A percentile compares a stretch with the other conserved stretches of the same genome.
Conservation (phyloP, 2,113 vertebrate species). For the Phaethon lepturus region DNA sequence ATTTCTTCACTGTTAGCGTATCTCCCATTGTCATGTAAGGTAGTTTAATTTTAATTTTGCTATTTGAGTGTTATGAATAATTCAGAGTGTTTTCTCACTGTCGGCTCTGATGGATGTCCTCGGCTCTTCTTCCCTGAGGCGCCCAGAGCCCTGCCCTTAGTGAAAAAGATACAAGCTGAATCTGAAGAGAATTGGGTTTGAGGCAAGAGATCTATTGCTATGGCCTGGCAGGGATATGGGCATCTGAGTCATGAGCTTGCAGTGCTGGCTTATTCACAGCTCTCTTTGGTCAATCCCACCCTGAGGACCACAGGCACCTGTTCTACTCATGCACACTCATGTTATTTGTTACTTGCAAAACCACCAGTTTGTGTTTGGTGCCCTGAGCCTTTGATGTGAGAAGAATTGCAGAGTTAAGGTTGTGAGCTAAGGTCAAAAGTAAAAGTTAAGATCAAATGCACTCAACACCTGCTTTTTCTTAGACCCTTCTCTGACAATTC, state of each 20-base stretch:
- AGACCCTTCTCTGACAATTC: background rate
- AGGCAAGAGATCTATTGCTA: background rate
- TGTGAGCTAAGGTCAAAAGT: background rate
- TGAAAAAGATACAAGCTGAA: background rate
- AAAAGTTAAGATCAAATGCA: background rate
- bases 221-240: background rate
- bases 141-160: background rate
- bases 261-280: background rate
- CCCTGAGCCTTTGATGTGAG: background rate
- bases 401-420: background rate
- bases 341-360: background rate
- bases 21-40: slow-evolving; percentile 37
- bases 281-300: slow-evolving; percentile 1
- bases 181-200: background rate
- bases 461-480: background rate
- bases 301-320: background rate
- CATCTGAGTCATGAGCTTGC: background rate
- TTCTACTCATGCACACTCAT: background rate
- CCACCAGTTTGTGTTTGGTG: background rate
- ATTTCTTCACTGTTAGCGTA: slow-evolving; percentile 21
- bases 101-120: slow-evolving; percentile 6
- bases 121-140: background rate
- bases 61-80: slow-evolving; percentile 60
- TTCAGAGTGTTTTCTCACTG: slow-evolving; percentile 61
- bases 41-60: slow-evolving; percentile 64